Base-by-base conservation (phyloP, 1,140 invertebrate species). In the Eriosoma lanigerum region DNA sequence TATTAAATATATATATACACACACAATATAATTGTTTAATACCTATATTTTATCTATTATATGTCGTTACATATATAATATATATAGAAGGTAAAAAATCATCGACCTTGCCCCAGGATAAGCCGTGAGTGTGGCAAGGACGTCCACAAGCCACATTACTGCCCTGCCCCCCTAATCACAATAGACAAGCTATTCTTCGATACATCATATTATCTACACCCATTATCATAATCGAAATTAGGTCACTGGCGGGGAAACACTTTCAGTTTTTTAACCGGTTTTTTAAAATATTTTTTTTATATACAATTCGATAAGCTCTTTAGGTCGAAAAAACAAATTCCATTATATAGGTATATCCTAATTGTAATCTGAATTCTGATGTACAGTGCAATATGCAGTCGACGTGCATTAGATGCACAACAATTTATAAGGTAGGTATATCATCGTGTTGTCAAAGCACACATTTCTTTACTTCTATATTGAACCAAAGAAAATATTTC, bases 201-300 rank as follows among this genome's bases (percentile, higher is more conserved):
- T 10, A 26, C 29, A 78, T 60, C 3, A 78, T 60, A 21, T 58
- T 76, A 78, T 60, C 75, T 78, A 78, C 56, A 60, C 56, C 75
- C 21, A 46, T 78, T 60, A 76, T 76, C 52, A 60, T 62, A 26
- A 62, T 58, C 52, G 58, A 29, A 78, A 78, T 78, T 78, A 8
- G 75, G 75, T 78, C 75, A 78, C 9, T 13, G 2, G 26, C 24
- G 9, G 68, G 64, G n/a, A 46, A 29, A 21, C 75, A 78, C 75
- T 78, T 78, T 78, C 75, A 78, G 75, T 78, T 78, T 38, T 78
- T 62, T 17, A 78, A 78, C 75, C 75, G 75, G 75, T 78, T 78
- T 78, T 78, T n/a, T n/a, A n/a, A n/a, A n/a, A n/a, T n/a, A n/a
- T n/a, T n/a, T 78, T 38, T 8, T 38, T 8, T 38, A 52, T 24